Base-by-base conservation (phyloP, 2,888 invertebrate species). In the Apeira syringaria region DNA sequence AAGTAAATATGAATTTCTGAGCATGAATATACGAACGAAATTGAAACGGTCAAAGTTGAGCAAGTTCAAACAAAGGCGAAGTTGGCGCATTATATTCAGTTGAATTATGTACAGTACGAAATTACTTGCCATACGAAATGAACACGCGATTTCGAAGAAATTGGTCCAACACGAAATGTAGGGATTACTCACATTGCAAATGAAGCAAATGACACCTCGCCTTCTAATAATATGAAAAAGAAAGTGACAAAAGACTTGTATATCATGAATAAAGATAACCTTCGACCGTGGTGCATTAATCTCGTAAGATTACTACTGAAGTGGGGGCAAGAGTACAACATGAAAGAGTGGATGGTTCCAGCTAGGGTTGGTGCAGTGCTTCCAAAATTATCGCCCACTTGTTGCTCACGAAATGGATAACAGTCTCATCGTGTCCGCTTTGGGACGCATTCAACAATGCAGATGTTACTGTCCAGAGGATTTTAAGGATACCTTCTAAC, bases 311-410 rank as follows among this genome's bases (percentile, higher is more conserved):
- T 65, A 67, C 53, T 56, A 47, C 53, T 54, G 48, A 56, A 58
- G 56, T 60, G 51, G 60, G 27, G 25, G 22, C 20, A 29, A 35
- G 15, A 48, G 33, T 22, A 60, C 54, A 58, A 56, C 61, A 64
- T 66, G 65, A 72, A 69, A 74, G 68, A 72, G 59, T 66, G 54
- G 56, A 63, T 61, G 53, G 57, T 59, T 54, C 56, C 56, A 56
- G 68, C 59, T 60, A 71, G 63, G 57, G 65, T 58, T 68, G 76
- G 66, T 80, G 77, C 78, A 80, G 58, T 74, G 76, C 73, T 80
- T 78, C 80, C 82, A 85, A 80, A 88, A 86, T 88, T 87, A 89
- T 87, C 69, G 80, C 59, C 88, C 87, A 89, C 89, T 87, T 88
- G 88, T 89, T 89, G 88, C 88, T 53, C 64, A 67, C 76, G 71